Percentiles rank a stretch among this genome's conserved stretches.
Evolutionary conservation across 1,140 invertebrate genomes (phyloP).

Genomic region (Stratiolaelaps scimitus): DNA sequence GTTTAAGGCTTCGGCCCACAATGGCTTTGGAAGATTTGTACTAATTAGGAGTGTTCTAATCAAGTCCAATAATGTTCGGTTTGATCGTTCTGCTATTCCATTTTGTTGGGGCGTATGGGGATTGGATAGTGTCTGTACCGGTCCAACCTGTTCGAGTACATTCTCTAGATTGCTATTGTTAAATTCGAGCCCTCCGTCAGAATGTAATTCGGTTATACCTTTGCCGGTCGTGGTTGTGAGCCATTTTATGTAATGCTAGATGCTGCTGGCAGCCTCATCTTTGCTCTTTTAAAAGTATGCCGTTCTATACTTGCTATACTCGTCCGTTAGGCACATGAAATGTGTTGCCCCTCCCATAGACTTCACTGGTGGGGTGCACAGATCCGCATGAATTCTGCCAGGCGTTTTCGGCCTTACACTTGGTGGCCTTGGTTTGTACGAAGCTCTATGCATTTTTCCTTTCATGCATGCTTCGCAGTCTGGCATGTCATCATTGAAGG

Average conservation of each 20-base stretch:
- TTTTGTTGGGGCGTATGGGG: too few relatives aligned
- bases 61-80: too few relatives aligned
- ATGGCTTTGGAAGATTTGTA: too few relatives aligned
- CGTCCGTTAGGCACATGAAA: background rate
- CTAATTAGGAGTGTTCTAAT: too few relatives aligned
- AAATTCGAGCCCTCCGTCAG: background rate
- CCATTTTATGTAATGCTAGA: background rate
- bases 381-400: background rate
- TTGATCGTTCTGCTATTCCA: too few relatives aligned
- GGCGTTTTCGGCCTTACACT: background rate
- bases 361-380: background rate
- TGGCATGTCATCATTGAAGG: background rate
- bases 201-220: background rate
- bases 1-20: too few relatives aligned
- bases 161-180: background rate
- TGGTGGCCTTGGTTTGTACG: background rate
- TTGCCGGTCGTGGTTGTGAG: background rate
- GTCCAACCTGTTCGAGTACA: background rate
- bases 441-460: background rate
- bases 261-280: background rate
- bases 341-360: background rate
- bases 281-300: background rate
- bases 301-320: background rate
- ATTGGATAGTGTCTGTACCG: background rate
- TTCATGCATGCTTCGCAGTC: background rate